phyloP scores from a whole-genome alignment of 1,140 invertebrate species.

The Drosophila novamexicana region DNA sequence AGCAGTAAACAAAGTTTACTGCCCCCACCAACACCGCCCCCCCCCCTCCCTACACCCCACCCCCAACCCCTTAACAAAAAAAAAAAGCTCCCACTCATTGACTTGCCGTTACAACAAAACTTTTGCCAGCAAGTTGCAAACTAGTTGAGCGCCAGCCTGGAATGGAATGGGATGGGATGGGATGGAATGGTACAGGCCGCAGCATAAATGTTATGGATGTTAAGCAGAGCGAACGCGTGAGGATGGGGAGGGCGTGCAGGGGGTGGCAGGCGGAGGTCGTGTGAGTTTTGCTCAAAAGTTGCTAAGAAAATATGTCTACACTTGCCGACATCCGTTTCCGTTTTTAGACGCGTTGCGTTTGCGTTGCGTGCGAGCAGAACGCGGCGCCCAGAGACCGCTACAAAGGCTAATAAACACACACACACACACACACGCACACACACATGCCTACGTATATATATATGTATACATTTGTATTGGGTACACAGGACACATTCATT shows the following conservation, averaged over 20 bases:
- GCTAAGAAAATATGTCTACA: conserved; percentile 75
- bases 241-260: neutral
- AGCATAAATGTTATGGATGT: conserved; percentile 36
- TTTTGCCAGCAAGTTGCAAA: conserved; percentile 57
- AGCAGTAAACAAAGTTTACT: conserved; percentile 64
- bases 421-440: conserved; percentile 4
- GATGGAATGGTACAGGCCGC: conserved; percentile 6
- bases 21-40: neutral
- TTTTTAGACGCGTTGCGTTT: conserved; percentile 38
- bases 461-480: neutral
- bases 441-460: neutral
- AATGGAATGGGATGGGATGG: conserved; percentile 7
- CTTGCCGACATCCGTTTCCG: conserved; percentile 75
- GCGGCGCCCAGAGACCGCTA: conserved; percentile 38
- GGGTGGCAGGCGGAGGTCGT: neutral
- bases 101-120: conserved; percentile 71
- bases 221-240: neutral
- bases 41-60: neutral
- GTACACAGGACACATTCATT: conserved; percentile 62
- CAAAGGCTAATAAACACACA: conserved; percentile 63
- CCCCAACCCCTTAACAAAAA: neutral
- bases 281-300: conserved; percentile 43
- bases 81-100: conserved; percentile 67
- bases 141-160: conserved; percentile 36
- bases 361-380: conserved; percentile 42